Conservation (phyloP, 2,888 invertebrate species). For the Galerucella pusilla region DNA sequence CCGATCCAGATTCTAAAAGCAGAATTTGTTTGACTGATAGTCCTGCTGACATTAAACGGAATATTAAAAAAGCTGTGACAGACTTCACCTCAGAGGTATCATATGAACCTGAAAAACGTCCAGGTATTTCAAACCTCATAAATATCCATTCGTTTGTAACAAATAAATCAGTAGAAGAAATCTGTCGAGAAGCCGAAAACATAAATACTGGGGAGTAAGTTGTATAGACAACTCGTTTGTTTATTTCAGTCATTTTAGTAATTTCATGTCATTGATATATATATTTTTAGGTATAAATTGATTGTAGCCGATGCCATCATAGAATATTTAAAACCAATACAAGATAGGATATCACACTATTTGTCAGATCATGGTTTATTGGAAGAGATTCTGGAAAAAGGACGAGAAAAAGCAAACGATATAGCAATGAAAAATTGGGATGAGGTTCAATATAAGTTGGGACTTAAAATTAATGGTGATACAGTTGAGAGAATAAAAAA, state of each 20-base stretch:
- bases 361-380: constrained; percentile 73
- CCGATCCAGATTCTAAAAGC: constrained; percentile 81
- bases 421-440: constrained; percentile 69
- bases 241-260: background rate
- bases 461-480: constrained; percentile 55
- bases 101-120: constrained; percentile 80
- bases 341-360: constrained; percentile 69
- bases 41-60: constrained; percentile 75
- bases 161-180: constrained; percentile 74
- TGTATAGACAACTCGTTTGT: background rate
- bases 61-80: constrained; percentile 89
- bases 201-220: constrained; percentile 80
- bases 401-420: constrained; percentile 68
- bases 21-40: constrained; percentile 84
- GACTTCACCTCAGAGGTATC: constrained; percentile 87
- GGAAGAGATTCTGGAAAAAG: constrained; percentile 68
- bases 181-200: constrained; percentile 73
- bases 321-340: constrained; percentile 77
- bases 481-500: constrained; percentile 27
- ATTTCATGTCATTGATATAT: background rate
- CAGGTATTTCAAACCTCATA: constrained; percentile 92
- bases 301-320: constrained; percentile 79
- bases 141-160: constrained; percentile 82
- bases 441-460: constrained; percentile 71
- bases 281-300: constrained; percentile 72